Conservation (phyloP, 1,140 invertebrate genomes). For the Archegozetes longisetosus region DNA sequence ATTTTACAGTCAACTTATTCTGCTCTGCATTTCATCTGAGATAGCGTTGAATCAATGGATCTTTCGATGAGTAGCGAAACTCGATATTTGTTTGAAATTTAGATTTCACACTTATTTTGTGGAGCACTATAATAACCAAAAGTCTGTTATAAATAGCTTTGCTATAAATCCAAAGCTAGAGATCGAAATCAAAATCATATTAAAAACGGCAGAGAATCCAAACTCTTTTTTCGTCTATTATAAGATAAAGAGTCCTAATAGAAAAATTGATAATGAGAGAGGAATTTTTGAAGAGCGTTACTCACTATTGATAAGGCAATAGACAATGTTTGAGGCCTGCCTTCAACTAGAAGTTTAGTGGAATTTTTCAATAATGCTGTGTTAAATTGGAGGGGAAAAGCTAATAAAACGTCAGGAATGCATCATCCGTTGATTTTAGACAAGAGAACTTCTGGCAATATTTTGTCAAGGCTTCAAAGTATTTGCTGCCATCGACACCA, state of each 20-base stretch:
- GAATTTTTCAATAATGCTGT: background rate
- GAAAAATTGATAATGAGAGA: background rate
- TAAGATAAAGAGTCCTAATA: background rate
- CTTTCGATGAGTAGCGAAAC: too few relatives aligned
- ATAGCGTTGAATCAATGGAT: too few relatives aligned
- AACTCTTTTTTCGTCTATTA: too few relatives aligned
- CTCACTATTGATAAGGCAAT: background rate
- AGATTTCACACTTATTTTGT: too few relatives aligned
- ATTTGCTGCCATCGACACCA: background rate
- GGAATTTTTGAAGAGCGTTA: background rate
- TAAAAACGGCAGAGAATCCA: too few relatives aligned
- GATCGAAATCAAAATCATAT: too few relatives aligned
- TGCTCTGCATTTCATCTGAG: too few relatives aligned
- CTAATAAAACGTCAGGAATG: background rate
- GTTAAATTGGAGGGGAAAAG: background rate
- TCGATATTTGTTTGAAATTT: too few relatives aligned
- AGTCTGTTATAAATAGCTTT: too few relatives aligned
- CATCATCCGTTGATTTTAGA: background rate
- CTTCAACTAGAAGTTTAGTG: background rate
- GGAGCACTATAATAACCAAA: too few relatives aligned
- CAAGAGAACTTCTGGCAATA: background rate
- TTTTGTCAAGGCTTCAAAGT: background rate
- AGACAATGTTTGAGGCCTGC: background rate
- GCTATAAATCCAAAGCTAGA: too few relatives aligned
- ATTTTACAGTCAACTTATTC: too few relatives aligned